phyloP scores from a whole-genome alignment of 2,797 vertebrate species.

The Molossus molossus region DNA sequence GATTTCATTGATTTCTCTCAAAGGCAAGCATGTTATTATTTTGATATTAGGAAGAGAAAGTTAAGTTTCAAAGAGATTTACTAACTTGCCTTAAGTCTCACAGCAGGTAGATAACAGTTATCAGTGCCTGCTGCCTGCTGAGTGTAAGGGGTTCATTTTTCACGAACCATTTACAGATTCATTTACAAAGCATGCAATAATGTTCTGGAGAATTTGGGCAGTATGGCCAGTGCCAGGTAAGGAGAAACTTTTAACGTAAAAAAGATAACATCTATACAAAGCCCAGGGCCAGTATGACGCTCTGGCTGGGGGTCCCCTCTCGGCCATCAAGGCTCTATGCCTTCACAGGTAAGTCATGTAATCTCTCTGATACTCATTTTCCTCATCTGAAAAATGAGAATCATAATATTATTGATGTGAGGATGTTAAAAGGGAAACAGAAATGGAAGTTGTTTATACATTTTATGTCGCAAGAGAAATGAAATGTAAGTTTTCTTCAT shows the following conservation, averaged over 20 bases:
- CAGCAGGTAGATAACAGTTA: slow-evolving; percentile 71
- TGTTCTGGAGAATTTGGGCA: slow-evolving; percentile 36
- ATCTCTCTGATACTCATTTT: slow-evolving; percentile 9
- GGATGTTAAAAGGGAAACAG: slow-evolving; percentile 32
- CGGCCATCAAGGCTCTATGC: neutral
- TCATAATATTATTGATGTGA: neutral
- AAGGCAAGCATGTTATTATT: slow-evolving; percentile 61
- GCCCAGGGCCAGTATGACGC: neutral
- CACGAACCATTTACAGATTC: slow-evolving; percentile 70
- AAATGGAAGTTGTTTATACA: neutral
- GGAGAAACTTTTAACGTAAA: neutral
- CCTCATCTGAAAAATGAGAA: slow-evolving; percentile 29
- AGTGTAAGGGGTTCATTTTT: slow-evolving; percentile 50
- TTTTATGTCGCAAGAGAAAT: slow-evolving; percentile 35
- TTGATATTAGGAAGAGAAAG: slow-evolving; percentile 77
- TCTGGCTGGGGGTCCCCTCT: neutral
- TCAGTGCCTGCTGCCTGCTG: slow-evolving; percentile 69
- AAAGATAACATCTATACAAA: neutral
- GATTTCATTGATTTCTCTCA: slow-evolving; percentile 59
- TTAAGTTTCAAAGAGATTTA: slow-evolving; percentile 80
- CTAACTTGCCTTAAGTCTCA: slow-evolving; percentile 77
- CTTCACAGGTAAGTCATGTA: neutral
- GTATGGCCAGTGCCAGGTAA: neutral
- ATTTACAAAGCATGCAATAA: slow-evolving; percentile 72
- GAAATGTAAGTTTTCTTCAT: slow-evolving; percentile 22